Base-by-base conservation (phyloP, 30 jellyfish, hydroid and myxozoan species). In the Aurelia aurita region DNA sequence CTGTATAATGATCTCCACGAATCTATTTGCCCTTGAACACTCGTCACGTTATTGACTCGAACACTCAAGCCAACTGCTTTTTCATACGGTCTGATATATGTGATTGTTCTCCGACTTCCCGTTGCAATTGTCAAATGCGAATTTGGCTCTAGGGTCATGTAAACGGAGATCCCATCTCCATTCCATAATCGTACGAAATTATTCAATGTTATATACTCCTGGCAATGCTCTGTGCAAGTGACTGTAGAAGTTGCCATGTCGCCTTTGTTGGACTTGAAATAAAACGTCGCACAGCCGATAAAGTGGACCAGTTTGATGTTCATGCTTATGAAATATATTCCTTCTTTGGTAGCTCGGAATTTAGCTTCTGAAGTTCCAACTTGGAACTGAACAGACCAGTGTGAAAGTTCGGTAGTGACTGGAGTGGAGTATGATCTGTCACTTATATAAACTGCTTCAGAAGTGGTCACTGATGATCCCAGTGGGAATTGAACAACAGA, bases 211-310 rank as follows among this genome's bases (percentile, higher is more conserved):
- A 71, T 83, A 51, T 83, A 71, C 66, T 83, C 93, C 64, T 70
- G 87, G 46, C 93, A 83, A 22, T 58, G 81, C 22, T 21, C 29
- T 55, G 59, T 63, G 49, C 93, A 83, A 1, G 80, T 69, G 43
- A 71, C 78, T 15, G 72, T 44, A 25, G 93, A 57, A 2, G 87
- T 58, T 45, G 87, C 93, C 77, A 83, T 59, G 45, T 39, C 57
- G 51, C 93, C 93, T 69, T 32, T 59, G 81, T 83, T 83, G 23
- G 93, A 69, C 1, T 54, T 83, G 87, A 83, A 83, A 34, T 58
- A 69, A 47, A 83, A 83, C 59, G 93, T 68, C 45, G 55, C 93
- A 18, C 80, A 16, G 57, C 93, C 93, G 15, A 83, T 31, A 46
- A 83, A 69, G 26, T 70, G 64, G 35, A 58, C 35, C 12, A 83